Conservation (phyloP, 2,113 vertebrate genomes). For the Rhabdornis inornatus region DNA sequence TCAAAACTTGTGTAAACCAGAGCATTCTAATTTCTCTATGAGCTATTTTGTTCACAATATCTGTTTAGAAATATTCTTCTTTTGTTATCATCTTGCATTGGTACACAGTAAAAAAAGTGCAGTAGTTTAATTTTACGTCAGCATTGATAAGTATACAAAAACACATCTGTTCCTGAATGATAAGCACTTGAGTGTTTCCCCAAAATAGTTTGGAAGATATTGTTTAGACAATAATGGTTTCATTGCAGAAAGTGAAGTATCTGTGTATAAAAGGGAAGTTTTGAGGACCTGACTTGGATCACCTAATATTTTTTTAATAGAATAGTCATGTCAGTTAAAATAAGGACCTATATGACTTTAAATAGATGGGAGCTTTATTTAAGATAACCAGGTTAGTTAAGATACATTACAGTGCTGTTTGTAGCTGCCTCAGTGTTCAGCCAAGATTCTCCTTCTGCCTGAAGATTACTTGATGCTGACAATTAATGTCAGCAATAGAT, state of each 20-base stretch:
- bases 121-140: background rate
- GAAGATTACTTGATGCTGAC: background rate
- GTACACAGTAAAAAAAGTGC: background rate
- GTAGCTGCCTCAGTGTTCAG: background rate
- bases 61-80: background rate
- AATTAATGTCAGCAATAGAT: background rate
- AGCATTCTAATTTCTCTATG: background rate
- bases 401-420: background rate
- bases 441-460: background rate
- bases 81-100: background rate
- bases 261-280: background rate
- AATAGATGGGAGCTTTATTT: background rate
- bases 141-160: background rate
- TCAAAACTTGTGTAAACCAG: background rate
- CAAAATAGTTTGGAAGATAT: background rate
- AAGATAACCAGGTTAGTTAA: background rate
- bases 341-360: background rate
- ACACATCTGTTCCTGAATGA: background rate
- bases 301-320: background rate
- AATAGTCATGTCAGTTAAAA: background rate
- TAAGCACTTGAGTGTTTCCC: conserved; percentile 1
- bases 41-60: background rate
- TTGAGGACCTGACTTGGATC: background rate
- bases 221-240: background rate
- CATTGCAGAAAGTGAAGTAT: background rate